Evolutionary conservation across 2,888 invertebrate species (phyloP).

Genomic region (Drosophila sordidapex): DNA sequence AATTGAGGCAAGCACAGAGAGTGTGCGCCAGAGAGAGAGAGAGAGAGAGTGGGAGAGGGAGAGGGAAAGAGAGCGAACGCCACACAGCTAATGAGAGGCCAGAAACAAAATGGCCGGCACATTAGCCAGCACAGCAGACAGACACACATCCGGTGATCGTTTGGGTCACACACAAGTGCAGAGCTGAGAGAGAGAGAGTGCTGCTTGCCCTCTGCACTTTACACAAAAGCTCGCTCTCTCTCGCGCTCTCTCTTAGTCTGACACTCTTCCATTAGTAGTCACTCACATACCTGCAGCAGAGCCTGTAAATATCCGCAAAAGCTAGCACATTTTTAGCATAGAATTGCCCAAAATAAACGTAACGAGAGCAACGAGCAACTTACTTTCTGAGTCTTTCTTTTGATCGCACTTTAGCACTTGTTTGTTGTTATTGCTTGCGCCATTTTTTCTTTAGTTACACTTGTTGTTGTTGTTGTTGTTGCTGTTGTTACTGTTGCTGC

Average conservation of each 20-base stretch:
- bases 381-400: conserved; percentile 73
- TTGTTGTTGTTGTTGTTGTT: conserved; percentile 29
- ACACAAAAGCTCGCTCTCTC: conserved; percentile 9
- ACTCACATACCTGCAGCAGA: background rate
- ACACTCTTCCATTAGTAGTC: background rate
- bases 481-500: conserved; percentile 40
- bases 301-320: conserved; percentile 4
- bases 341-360: conserved; percentile 43
- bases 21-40: background rate
- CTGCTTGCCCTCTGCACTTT: conserved; percentile 26
- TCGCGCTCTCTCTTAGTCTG: background rate
- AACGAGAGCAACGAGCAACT: conserved; percentile 52
- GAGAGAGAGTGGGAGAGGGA: conserved; percentile 18
- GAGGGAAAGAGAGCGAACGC: conserved; percentile 31
- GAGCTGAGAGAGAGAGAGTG: background rate
- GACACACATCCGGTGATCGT: conserved; percentile 76
- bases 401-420: conserved; percentile 42
- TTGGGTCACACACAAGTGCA: conserved; percentile 44
- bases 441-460: conserved; percentile 41
- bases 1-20: conserved; percentile 73
- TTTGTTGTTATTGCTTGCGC: conserved; percentile 51
- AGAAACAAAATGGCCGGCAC: conserved; percentile 73
- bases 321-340: conserved; percentile 24
- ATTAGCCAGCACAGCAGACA: conserved; percentile 59
- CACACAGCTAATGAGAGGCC: conserved; percentile 65